Percentiles rank a stretch among this genome's conserved stretches.
Evolutionary conservation across 2,888 invertebrate genomes (phyloP).

Genomic region (Anticlea derivata): DNA sequence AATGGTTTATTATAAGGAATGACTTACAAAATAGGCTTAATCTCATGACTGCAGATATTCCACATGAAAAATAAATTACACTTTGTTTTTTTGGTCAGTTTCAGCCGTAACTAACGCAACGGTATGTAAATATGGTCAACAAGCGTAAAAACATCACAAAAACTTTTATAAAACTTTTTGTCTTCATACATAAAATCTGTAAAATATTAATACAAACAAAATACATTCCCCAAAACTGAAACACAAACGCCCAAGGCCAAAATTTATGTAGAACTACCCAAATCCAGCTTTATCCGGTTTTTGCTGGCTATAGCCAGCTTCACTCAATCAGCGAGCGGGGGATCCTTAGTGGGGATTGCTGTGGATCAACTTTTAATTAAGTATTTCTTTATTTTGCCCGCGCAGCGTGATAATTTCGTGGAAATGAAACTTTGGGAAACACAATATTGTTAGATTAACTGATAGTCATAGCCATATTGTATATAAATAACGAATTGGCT

Average conservation of each 20-base stretch:
- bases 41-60: background rate
- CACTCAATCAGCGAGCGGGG: constrained; percentile 49
- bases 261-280: constrained; percentile 58
- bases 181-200: background rate
- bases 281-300: constrained; percentile 53
- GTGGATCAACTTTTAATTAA: constrained; percentile 44
- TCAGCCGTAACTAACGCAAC: too few relatives aligned
- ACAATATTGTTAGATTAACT: background rate
- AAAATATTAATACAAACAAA: background rate
- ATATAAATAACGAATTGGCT: too few relatives aligned
- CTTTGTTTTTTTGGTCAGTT: too few relatives aligned
- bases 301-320: constrained; percentile 47
- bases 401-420: constrained; percentile 4
- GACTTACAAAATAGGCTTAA: background rate
- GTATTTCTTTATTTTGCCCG: constrained; percentile 24
- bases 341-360: constrained; percentile 43
- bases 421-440: background rate
- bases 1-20: constrained; percentile 14
- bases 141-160: too few relatives aligned
- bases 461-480: too few relatives aligned
- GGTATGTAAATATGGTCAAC: too few relatives aligned
- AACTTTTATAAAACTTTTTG: too few relatives aligned
- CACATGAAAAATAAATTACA: too few relatives aligned
- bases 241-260: constrained; percentile 27
- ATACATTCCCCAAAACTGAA: constrained; percentile 8